Evolutionary conservation across 2,797 vertebrate species (phyloP).

Genomic region (Syngnathus acus): DNA sequence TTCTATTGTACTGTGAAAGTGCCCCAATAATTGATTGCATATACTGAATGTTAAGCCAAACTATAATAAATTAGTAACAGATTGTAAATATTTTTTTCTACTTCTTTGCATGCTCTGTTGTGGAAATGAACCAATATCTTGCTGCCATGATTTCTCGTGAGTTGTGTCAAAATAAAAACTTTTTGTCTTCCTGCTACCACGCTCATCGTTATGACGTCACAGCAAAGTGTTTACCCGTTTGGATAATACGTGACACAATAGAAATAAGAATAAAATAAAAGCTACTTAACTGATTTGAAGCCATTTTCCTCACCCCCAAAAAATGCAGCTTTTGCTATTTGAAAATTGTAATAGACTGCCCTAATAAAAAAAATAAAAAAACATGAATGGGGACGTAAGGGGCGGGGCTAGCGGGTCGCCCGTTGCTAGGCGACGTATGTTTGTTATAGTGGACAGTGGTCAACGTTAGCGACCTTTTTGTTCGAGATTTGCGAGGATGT

Average conservation of each 20-base stretch:
- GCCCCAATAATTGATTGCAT: no score
- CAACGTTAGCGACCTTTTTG: not conserved
- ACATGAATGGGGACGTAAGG: not conserved
- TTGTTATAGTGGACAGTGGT: not conserved
- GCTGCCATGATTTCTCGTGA: not conserved
- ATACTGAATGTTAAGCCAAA: no score
- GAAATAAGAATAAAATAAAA: no score
- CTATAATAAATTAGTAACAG: no score
- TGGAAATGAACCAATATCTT: not conserved
- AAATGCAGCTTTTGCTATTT: no score
- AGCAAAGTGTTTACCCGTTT: not conserved
- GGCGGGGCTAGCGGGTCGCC: not conserved
- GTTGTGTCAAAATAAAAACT: conserved; percentile 1
- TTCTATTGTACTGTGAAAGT: no score
- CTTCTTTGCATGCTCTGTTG: not conserved
- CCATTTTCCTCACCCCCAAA: no score
- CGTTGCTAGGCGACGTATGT: conserved; percentile 52
- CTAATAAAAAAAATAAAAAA: no score
- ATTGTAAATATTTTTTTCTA: not conserved
- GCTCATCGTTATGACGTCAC: not conserved
- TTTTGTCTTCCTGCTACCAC: not conserved
- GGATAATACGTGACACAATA: no score
- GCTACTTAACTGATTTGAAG: no score
- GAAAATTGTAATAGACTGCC: no score
- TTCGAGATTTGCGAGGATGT: not conserved